Base-by-base conservation (phyloP, 2,888 invertebrate species). In the Caenorhabditis doughertyi region DNA sequence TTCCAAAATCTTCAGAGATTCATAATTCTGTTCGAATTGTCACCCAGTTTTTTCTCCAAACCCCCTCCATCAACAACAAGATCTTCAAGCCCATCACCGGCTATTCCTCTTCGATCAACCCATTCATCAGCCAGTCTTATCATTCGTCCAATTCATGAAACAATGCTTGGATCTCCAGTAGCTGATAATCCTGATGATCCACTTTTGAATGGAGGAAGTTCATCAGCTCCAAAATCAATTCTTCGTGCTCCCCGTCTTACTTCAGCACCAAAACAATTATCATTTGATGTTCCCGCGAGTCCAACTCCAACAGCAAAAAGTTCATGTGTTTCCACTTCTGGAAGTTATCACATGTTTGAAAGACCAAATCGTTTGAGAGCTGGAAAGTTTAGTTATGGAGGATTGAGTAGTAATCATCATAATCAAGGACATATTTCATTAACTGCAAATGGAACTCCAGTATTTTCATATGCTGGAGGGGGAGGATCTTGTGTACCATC, bases 281-380 rank as follows among this genome's bases (percentile, higher is more conserved):
- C 87, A 25, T 87, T 87, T 67, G 87, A 87, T 68, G 84, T 87
- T 11, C 81, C 81, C 16, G 76, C 84, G 4, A 83, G 56, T 29
- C 87, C 79, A 42, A 79, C 80, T 13, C 83, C 81, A 32, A 82
- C 81, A 51, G 72, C 84, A 18, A 84, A 84, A 21, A 80, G 72
- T 32, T 76, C 77, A 5, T 81, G 81, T 58, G 81, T 86, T 35
- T 82, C 80, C 0, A 67, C 74, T 13, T 80, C 79, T 39, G 86
- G 73, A 53, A 79, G 77, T 27, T 85, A 81, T 72, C 83, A 86
- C 55, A 83, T 84, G 81, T 84, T 84, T 58, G 86, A 86, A 51
- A 27, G 80, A 51, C 83, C 84, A 23, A 67, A 21, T 35, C 49
- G 81, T 21, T 27, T 76, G 0, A 9, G 81, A 55, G 70, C 74